These are phyloP conservation scores for Australoheros scitulus DNA, from an alignment of 2,113 vertebrate genomes.

Conservation along the genomic window DNA sequence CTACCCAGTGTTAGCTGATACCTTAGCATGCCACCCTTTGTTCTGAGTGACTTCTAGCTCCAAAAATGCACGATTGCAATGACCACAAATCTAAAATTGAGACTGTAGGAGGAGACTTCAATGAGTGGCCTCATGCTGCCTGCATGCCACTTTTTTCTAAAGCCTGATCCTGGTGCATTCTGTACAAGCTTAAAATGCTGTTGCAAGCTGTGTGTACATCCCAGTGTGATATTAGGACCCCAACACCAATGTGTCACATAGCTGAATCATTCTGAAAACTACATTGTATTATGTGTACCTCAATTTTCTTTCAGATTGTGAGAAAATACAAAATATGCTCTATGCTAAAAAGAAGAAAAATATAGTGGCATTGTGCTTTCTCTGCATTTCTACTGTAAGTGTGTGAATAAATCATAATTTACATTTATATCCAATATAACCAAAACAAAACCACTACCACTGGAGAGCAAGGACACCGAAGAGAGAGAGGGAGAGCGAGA, in stretches of 20 bases:
- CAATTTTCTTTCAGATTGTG: neutral
- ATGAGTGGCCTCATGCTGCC: neutral
- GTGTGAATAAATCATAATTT: too few species aligned
- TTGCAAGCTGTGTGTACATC: neutral
- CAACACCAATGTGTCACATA: neutral
- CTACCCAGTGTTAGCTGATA: too few species aligned
- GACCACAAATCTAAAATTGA: neutral
- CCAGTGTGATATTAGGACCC: neutral
- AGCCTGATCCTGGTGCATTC: neutral
- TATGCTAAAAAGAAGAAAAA: too few species aligned
- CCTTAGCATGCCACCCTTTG: neutral
- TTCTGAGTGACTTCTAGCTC: rapidly evolving
- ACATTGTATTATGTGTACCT: neutral
- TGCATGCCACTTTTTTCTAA: neutral
- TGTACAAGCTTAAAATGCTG: neutral
- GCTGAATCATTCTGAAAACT: too few species aligned
- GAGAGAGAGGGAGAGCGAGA: too few species aligned
- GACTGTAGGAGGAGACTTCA: neutral
- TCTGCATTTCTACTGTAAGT: too few species aligned
- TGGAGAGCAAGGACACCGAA: too few species aligned
- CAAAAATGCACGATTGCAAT: neutral
- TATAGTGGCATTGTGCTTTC: too few species aligned
- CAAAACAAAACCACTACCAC: too few species aligned
- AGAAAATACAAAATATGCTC: neutral
- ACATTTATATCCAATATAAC: too few species aligned